These are phyloP conservation scores for Scolanthus callimorphus DNA, from an alignment of 92 coral and sea anemone species.

Conservation along the genomic window DNA sequence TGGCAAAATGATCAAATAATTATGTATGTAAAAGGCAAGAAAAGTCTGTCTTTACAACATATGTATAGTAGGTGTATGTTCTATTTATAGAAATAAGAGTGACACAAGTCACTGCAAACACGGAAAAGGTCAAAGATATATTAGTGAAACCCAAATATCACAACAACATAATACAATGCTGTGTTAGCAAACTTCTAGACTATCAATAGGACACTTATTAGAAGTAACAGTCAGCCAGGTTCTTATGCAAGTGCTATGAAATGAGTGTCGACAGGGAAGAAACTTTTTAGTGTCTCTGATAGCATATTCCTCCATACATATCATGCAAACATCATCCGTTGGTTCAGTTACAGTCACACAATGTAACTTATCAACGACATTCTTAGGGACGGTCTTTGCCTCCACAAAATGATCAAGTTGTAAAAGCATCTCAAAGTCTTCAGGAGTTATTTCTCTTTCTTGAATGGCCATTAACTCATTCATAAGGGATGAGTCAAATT, in stretches of 20 bases:
- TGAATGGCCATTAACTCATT: constrained; percentile 59
- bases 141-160: too few relatives aligned
- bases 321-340: constrained; percentile 51
- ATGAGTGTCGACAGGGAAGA: constrained; percentile 79
- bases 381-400: constrained; percentile 65
- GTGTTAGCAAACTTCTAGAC: constrained; percentile 44
- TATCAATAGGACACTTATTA: constrained; percentile 86
- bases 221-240: constrained; percentile 80
- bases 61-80: too few relatives aligned
- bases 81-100: too few relatives aligned
- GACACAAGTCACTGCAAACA: too few relatives aligned
- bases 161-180: too few relatives aligned
- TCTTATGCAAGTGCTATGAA: constrained; percentile 74
- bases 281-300: constrained; percentile 50
- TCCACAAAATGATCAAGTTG: constrained; percentile 66
- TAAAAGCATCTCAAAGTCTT: constrained; percentile 80
- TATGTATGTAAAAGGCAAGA: too few relatives aligned
- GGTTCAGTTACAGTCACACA: constrained; percentile 35
- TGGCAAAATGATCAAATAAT: too few relatives aligned
- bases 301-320: constrained; percentile 82
- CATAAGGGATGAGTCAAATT: constrained; percentile 35
- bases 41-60: too few relatives aligned
- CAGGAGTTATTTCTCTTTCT: constrained; percentile 85
- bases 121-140: too few relatives aligned
- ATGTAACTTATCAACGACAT: constrained; percentile 39